Evolutionary conservation across 2,888 invertebrate genomes (phyloP), one percentile per base, ranked within the genome.

Genomic region (Lasioglossum lativentre): DNA sequence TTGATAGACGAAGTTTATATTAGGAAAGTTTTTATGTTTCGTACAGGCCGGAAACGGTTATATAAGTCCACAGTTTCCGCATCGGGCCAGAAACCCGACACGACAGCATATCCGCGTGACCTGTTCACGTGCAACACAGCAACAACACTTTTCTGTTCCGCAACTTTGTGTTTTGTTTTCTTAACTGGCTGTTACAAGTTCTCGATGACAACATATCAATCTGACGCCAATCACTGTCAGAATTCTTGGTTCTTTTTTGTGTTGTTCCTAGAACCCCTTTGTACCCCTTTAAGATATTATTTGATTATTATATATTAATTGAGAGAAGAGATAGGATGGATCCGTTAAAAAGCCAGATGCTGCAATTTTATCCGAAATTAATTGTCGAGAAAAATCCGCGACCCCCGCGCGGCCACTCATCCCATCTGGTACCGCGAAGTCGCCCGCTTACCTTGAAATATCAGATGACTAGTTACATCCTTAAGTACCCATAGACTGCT

Each of bases 1-100:
- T 80, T 92, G 89, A 91, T 92, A 90, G 91, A 91, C 88, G 88
- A 93, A 93, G 90, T 93, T 93, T 93, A 92, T 93, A 93, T 93
- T 93, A 92, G 91, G 86, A 93, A 93, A 93, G 93, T 93, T 93
- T 93, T 93, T 93, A 92, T 90, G 89, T 90, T 90, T 91, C 85
- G 90, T 86, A 84, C 88, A 80, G 81, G 83, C 80, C 88, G 82
- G 87, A 90, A 89, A 88, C 82, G 88, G 86, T 92, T 88, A 89
- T 89, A 87, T 80, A 87, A 83, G 80, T 83, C 74, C 63, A 74
- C 71, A 75, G 77, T 83, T 85, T 71, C 40, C 71, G 71, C 52
- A 30, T 30, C 34, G 66, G 19, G 66, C 30, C 34, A 34, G 8
- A 16, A 27, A 66, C 66, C 19, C 34, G 34, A 5, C 66, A 23